A percentile compares a stretch with the other conserved stretches of the same genome.
phyloP scores from a whole-genome alignment of 2,113 vertebrate genomes.

The Equus przewalskii region DNA sequence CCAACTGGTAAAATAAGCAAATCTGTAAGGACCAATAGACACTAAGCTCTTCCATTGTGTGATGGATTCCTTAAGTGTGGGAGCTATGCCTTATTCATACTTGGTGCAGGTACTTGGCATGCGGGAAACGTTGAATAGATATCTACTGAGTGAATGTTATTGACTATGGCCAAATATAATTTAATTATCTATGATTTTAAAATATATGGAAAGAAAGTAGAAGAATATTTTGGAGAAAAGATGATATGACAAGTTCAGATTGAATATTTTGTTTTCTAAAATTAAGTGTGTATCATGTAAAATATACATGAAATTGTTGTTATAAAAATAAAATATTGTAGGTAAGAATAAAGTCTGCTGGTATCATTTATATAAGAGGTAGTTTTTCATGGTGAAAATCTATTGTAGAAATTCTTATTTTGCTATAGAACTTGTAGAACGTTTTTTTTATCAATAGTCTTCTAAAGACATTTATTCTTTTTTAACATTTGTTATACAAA shows the following conservation, averaged over 20 bases:
- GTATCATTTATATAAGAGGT: background rate
- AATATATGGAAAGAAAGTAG: background rate
- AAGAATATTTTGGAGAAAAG: background rate
- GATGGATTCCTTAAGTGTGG: background rate
- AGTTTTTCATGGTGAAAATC: background rate
- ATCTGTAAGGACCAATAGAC: background rate
- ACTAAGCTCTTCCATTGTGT: background rate
- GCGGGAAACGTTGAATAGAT: background rate
- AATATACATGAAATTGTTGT: background rate
- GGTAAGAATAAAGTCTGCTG: background rate
- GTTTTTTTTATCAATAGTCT: background rate
- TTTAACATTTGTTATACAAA: background rate
- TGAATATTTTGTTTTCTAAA: constrained; percentile 23
- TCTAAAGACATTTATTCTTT: background rate
- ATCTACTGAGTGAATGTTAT: constrained; percentile 24
- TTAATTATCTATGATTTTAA: constrained; percentile 9
- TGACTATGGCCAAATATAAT: background rate
- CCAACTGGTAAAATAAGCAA: background rate
- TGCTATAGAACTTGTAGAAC: background rate
- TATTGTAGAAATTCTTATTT: background rate
- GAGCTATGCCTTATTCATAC: background rate
- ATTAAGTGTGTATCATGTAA: constrained; percentile 29
- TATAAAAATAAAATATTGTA: background rate
- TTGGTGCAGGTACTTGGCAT: background rate
- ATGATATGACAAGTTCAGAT: background rate